phyloP scores from a whole-genome alignment of 2,113 vertebrate species.

The Aegotheles bennettii region DNA sequence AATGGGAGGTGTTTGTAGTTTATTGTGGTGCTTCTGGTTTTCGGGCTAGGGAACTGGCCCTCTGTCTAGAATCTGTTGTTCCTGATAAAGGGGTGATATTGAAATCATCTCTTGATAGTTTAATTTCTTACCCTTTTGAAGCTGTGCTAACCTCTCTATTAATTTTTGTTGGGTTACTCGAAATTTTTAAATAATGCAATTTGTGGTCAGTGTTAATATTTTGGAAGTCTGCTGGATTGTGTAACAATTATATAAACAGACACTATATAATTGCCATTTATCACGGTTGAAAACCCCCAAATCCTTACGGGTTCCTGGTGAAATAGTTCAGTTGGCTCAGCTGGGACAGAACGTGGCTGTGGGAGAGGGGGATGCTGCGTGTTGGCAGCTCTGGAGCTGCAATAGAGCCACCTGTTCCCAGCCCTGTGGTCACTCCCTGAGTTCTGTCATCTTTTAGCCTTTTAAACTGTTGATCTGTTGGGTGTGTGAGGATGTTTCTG shows the following conservation, averaged over 20 bases:
- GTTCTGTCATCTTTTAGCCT: background rate
- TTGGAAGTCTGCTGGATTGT: background rate
- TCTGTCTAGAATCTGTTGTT: background rate
- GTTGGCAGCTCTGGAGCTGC: background rate
- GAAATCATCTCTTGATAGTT: background rate
- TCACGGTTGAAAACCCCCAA: background rate
- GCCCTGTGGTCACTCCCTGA: background rate
- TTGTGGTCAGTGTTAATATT: background rate
- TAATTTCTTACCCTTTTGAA: background rate
- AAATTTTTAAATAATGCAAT: background rate
- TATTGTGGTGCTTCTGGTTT: background rate
- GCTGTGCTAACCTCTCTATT: background rate
- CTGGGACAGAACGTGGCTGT: background rate
- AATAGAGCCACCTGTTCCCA: background rate
- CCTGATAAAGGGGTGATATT: background rate
- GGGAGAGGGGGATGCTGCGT: accelerated
- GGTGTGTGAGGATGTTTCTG: background rate
- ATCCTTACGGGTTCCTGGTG: background rate
- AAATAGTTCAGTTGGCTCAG: background rate
- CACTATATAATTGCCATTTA: background rate
- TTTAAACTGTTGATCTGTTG: background rate
- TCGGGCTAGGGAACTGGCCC: background rate
- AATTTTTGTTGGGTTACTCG: background rate
- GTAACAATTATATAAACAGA: background rate
- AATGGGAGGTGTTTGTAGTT: background rate